phyloP scores from a whole-genome alignment of 1,140 invertebrate genomes.

The Oscheius sp. region DNA sequence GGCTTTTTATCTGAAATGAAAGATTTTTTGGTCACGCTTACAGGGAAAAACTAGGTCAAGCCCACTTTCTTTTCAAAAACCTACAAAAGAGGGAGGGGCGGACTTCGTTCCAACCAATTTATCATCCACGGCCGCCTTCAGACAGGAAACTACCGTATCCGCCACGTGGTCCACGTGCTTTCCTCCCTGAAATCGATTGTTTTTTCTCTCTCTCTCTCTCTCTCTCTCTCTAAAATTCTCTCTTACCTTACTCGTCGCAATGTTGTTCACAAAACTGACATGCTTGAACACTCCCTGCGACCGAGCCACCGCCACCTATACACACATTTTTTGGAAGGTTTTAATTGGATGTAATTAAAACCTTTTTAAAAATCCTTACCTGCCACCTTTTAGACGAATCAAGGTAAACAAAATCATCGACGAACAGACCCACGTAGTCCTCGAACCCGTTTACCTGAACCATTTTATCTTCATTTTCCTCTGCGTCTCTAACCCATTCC shows the following conservation, averaged over 20 bases:
- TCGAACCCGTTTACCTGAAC: slow-evolving; percentile 58
- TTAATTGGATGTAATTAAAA: not conserved
- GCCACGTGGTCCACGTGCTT: slow-evolving; percentile 90
- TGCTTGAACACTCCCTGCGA: slow-evolving; percentile 86
- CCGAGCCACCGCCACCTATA: slow-evolving; percentile 87
- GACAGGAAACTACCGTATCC: slow-evolving; percentile 79
- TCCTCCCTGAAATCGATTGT: slow-evolving; percentile 72
- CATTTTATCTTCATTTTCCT: too few species aligned
- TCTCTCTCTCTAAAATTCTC: not conserved
- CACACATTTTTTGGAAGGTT: too few species aligned
- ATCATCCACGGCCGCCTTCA: slow-evolving; percentile 80
- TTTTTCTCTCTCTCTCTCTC: not conserved
- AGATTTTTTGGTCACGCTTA: slow-evolving; percentile 5
- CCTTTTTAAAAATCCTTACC: slow-evolving; percentile 70
- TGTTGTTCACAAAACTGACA: slow-evolving; percentile 97
- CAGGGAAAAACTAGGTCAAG: too few species aligned
- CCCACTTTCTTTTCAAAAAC: too few species aligned
- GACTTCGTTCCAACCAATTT: slow-evolving; percentile 65
- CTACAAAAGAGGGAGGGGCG: slow-evolving; percentile 6
- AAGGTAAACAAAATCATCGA: slow-evolving; percentile 61
- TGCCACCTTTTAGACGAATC: slow-evolving; percentile 51
- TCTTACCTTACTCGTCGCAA: slow-evolving; percentile 87
- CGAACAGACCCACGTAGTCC: slow-evolving; percentile 30
- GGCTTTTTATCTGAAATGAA: slow-evolving; percentile 79
- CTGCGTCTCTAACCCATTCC: too few species aligned